Base-by-base conservation (phyloP, 2,113 vertebrate species). In the Tichodroma muraria region DNA sequence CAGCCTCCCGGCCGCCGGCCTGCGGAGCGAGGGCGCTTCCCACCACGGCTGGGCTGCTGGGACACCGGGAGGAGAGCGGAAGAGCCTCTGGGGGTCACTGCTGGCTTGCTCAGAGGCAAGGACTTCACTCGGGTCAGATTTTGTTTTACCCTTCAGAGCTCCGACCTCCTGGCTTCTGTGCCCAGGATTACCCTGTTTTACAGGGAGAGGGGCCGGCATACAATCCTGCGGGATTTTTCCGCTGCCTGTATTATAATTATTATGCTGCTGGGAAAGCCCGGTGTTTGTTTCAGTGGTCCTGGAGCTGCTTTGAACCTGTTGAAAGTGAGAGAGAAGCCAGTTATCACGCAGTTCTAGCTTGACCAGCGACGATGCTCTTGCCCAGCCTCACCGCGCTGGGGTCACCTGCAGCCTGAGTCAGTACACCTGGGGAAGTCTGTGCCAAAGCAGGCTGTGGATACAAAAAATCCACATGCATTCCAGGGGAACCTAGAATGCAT, bases 241-340 rank as follows among this genome's bases (percentile, higher is more conserved):
- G 2, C 14, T 44, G 38, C 47, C 53, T 1, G 5, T 6, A 6
- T 15, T n/a, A 11, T 18, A 6, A 6, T 15, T 31, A 11, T 19
- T 49, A 12, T 11, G 91, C 79, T 92, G 93, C 64, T 93, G 96
- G 85, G 96, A 97, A 63, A 98, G 95, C 11, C 96, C 97, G 21
- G 72, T 82, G 10, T 92, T 93, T 81, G 94, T 96, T 64, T 87
- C 89, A 28, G 14, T 94, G 42, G 94, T 85, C 54, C 97, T 98
- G 49, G 97, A 91, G 25, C 89, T 95, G 35, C 92, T 87, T 89
- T 97, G 98, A 83, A 99, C 98, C 99, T 99, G 82, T n/a, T 14
- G 38, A 80, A 50, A 90, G n/a, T 71, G 8, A 33, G 69, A 84
- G 59, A 93, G n/a, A 93, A 42, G 1, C 1, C 24, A 15, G 42